Conservation (phyloP, 2,888 invertebrate genomes). For the Actias luna region DNA sequence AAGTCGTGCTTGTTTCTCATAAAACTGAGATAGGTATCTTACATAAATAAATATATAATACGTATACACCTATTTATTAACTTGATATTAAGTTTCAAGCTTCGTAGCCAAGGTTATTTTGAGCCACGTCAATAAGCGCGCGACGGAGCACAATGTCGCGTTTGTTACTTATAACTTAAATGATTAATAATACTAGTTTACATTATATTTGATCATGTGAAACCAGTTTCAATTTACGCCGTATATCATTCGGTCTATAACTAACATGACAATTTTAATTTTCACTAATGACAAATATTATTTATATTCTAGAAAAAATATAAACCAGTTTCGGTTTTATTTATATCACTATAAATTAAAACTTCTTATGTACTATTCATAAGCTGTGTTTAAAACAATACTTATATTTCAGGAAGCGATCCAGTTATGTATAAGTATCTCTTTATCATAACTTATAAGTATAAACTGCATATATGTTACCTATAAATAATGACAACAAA, state of each 20-base stretch:
- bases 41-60: background rate
- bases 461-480: background rate
- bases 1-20: background rate
- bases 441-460: background rate
- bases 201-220: background rate
- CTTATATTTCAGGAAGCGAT: background rate
- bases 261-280: background rate
- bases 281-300: background rate
- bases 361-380: background rate
- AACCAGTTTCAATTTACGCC: background rate
- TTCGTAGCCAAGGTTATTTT: background rate
- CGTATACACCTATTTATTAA: background rate
- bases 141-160: no score
- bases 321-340: background rate
- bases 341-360: background rate
- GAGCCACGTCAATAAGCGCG: no score
- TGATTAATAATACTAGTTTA: background rate
- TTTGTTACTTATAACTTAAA: background rate
- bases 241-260: background rate
- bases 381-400: background rate
- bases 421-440: background rate
- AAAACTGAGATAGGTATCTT: background rate
- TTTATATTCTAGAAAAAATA: background rate
- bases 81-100: background rate
- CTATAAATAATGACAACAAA: background rate